phyloP scores from a whole-genome alignment of 1,140 invertebrate species.

The Antheraea mylitta region DNA sequence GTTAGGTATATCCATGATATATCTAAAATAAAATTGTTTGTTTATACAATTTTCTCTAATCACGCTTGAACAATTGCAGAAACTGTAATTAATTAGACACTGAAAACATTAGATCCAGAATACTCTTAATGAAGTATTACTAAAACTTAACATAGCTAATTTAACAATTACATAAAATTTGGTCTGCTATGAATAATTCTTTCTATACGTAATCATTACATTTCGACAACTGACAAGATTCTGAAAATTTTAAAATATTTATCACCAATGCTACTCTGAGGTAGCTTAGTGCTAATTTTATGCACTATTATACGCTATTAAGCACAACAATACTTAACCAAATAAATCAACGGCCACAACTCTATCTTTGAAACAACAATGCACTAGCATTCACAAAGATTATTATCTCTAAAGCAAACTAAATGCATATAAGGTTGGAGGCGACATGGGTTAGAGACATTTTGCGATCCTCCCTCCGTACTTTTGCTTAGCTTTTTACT shows the following conservation, averaged over 20 bases:
- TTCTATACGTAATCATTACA: background rate
- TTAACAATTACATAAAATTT: no score
- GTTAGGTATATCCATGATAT: no score
- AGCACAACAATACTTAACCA: constrained; percentile 69
- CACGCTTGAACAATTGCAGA: no score
- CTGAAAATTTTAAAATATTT: background rate
- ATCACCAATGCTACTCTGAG: background rate
- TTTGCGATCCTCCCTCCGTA: constrained; percentile 51
- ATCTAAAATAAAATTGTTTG: no score
- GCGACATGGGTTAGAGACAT: constrained; percentile 75
- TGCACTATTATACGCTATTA: constrained; percentile 29
- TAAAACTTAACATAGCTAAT: no score
- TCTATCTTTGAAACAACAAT: constrained; percentile 76
- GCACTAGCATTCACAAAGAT: constrained; percentile 75
- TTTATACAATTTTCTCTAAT: no score
- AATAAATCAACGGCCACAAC: constrained; percentile 74
- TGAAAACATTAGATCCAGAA: no score
- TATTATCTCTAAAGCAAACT: constrained; percentile 77
- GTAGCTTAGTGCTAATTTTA: constrained; percentile 5
- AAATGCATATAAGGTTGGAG: constrained; percentile 76
- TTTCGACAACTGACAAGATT: background rate
- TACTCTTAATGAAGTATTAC: no score
- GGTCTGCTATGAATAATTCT: no score
- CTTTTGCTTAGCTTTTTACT: constrained; percentile 29
- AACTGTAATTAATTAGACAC: no score